Conservation (phyloP, 2,888 invertebrate genomes). For the Drosophila meridionalis region DNA sequence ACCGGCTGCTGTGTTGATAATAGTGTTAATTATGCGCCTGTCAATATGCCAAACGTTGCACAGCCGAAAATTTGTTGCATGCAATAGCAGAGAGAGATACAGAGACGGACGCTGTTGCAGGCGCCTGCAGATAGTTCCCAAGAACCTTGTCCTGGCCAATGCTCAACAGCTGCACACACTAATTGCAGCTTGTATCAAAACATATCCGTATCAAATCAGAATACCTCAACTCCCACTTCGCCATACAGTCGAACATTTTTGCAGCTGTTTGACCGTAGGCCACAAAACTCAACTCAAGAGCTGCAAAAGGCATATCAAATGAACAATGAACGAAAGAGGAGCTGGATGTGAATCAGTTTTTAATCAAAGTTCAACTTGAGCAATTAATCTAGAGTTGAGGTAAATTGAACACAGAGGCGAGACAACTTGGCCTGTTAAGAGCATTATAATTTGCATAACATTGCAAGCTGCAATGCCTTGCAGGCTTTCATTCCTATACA, state of each 20-base stretch:
- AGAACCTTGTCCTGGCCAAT: slow-evolving; percentile 12
- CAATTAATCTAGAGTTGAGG: slow-evolving; percentile 40
- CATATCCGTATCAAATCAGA: slow-evolving; percentile 65
- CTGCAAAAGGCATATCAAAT: slow-evolving; percentile 50
- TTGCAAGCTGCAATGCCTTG: slow-evolving; percentile 5
- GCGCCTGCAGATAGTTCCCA: not conserved
- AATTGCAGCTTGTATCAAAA: slow-evolving; percentile 73
- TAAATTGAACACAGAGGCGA: not conserved
- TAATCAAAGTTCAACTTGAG: slow-evolving; percentile 60
- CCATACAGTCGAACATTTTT: slow-evolving; percentile 55
- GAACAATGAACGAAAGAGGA: slow-evolving; percentile 38
- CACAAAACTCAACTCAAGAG: slow-evolving; percentile 17
- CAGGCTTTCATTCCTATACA: not conserved
- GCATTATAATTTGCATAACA: slow-evolving; percentile 52
- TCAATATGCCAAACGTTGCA: slow-evolving; percentile 74
- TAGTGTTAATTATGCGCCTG: slow-evolving; percentile 79
- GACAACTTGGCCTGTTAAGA: slow-evolving; percentile 26
- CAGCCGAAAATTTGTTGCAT: slow-evolving; percentile 68
- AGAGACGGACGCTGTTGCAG: slow-evolving; percentile 15
- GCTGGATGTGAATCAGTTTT: slow-evolving; percentile 42
- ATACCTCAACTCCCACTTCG: too few relatives aligned
- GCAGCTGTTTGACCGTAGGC: slow-evolving; percentile 65
- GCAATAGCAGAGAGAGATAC: slow-evolving; percentile 15
- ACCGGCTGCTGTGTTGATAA: slow-evolving; percentile 63
- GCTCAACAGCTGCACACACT: slow-evolving; percentile 50